Conservation (phyloP, 2,888 invertebrate genomes). For the Rhingia campestris region DNA sequence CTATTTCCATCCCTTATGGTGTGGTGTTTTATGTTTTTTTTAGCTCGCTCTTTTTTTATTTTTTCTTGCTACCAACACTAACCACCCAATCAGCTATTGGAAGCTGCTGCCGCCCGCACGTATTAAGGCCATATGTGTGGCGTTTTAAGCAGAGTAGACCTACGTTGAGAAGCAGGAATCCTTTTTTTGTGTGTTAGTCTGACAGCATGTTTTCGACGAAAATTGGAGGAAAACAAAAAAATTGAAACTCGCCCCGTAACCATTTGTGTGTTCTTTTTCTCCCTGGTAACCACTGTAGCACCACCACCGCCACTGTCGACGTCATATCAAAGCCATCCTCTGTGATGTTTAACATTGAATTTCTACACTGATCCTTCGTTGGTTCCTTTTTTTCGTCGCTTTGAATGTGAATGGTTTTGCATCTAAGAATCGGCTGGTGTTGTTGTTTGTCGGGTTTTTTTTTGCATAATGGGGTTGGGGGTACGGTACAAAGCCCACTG, state of each 20-base stretch:
- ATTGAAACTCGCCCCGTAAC: constrained; percentile 51
- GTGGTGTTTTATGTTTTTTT: constrained; percentile 35
- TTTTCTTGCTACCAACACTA: constrained; percentile 24
- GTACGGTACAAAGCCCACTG: constrained; percentile 15
- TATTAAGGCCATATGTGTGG: constrained; percentile 66
- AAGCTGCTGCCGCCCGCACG: constrained; percentile 11
- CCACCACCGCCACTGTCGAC: constrained; percentile 25
- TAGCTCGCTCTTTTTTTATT: constrained; percentile 27
- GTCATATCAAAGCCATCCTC: constrained; percentile 55
- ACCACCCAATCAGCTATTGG: constrained; percentile 53
- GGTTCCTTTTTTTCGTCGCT: constrained; percentile 6
- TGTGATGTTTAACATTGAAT: constrained; percentile 72
- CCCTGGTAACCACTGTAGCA: constrained; percentile 36
- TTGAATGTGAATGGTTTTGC: constrained; percentile 45
- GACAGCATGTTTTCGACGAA: constrained; percentile 55
- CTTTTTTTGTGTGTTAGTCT: constrained; percentile 32
- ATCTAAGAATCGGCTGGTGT: constrained; percentile 54
- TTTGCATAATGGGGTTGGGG: neutral
- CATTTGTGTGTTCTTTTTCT: constrained; percentile 47
- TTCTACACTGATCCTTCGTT: constrained; percentile 63
- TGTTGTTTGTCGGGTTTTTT: constrained; percentile 23
- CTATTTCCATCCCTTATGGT: constrained; percentile 60
- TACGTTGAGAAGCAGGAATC: constrained; percentile 24
- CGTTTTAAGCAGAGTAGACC: constrained; percentile 43
- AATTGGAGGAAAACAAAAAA: constrained; percentile 36